phyloP scores from a whole-genome alignment of 2,888 invertebrate species.

The Dolomedes plantarius region DNA sequence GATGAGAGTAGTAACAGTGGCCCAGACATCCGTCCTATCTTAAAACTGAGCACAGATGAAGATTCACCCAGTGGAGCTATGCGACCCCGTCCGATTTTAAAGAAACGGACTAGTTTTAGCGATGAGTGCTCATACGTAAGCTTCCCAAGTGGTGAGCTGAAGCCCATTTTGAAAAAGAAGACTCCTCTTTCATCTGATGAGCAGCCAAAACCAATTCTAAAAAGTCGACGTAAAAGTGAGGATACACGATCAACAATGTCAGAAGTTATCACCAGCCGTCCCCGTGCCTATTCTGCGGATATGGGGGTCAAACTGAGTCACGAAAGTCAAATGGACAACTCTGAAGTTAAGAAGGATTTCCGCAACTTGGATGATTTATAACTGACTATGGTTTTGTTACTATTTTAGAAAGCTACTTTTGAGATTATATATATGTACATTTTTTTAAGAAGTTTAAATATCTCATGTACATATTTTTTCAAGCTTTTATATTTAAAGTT shows the following conservation, averaged over 20 bases:
- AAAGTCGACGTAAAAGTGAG: constrained; percentile 66
- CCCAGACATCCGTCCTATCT: constrained; percentile 78
- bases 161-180: constrained; percentile 91
- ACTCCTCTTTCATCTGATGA: constrained; percentile 83
- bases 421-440: constrained; percentile 62
- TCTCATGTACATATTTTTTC: constrained; percentile 67
- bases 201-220: constrained; percentile 75
- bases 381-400: constrained; percentile 37
- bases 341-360: constrained; percentile 21
- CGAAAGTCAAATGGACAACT: constrained; percentile 26
- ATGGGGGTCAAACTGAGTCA: constrained; percentile 46
- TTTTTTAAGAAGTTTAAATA: constrained; percentile 59
- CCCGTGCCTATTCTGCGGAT: constrained; percentile 67
- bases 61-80: constrained; percentile 30
- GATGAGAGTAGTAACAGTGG: constrained; percentile 79
- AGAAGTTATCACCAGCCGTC: constrained; percentile 60
- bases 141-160: constrained; percentile 74
- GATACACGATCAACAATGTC: constrained; percentile 36
- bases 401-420: constrained; percentile 58
- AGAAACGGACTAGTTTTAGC: constrained; percentile 87
- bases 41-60: constrained; percentile 69
- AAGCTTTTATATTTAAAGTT: constrained; percentile 66
- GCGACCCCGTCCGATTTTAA: constrained; percentile 83
- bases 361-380: constrained; percentile 47
- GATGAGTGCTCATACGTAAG: constrained; percentile 77